phyloP scores from a whole-genome alignment of 1,140 invertebrate species.

The Cataglyphis hispanica region DNA sequence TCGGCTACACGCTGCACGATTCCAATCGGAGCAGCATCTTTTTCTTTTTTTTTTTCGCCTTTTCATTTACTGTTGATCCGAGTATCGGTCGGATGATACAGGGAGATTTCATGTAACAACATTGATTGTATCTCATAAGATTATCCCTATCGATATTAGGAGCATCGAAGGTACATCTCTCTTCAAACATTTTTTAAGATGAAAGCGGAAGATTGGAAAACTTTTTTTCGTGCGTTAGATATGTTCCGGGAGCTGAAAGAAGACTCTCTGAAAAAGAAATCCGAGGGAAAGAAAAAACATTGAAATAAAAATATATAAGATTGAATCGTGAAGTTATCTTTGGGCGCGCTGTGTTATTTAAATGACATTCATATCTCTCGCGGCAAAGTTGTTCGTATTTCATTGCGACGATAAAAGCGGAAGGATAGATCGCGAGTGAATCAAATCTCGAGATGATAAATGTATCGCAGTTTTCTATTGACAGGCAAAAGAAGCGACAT shows the following conservation, averaged over 20 bases:
- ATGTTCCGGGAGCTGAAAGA: not conserved
- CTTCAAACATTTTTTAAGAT: not conserved
- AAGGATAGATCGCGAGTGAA: not conserved
- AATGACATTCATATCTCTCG: slow-evolving; percentile 1
- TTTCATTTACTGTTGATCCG: slow-evolving; percentile 32
- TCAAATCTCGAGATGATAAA: slow-evolving; percentile 21
- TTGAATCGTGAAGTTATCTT: not conserved
- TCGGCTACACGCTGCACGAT: slow-evolving; percentile 6
- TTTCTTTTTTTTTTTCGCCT: no score
- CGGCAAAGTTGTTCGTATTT: not conserved
- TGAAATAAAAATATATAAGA: not conserved
- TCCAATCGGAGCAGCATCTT: slow-evolving; percentile 62
- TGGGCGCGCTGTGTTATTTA: not conserved
- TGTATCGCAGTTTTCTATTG: not conserved
- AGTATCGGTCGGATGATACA: not conserved
- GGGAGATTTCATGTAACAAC: not conserved
- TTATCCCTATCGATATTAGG: not conserved
- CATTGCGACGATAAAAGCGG: not conserved
- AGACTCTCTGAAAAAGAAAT: not conserved
- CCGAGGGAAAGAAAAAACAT: not conserved
- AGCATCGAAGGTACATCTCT: not conserved
- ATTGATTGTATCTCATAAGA: not conserved
- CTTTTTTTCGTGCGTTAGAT: not conserved
- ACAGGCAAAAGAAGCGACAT: not conserved
- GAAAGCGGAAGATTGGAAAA: not conserved